Percentiles rank a stretch among this genome's conserved stretches.
Evolutionary conservation across 2,797 vertebrate genomes (phyloP).

Genomic region (Myotis daubentonii): DNA sequence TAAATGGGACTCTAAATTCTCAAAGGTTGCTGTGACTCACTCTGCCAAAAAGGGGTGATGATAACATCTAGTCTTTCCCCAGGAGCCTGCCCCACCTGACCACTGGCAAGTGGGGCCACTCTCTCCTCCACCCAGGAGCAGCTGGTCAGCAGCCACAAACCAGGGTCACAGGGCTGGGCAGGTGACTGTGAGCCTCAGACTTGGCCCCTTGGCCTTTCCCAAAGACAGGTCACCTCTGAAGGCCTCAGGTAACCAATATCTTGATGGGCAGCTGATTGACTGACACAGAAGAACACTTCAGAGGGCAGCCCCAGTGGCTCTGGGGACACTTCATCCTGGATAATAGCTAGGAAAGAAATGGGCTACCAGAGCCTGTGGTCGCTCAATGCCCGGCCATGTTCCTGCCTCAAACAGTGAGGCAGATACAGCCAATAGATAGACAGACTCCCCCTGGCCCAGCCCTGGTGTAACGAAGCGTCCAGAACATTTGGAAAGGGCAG

Average conservation of each 20-base stretch:
- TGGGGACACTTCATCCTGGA: neutral
- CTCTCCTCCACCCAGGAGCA: neutral
- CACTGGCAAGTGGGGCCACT: neutral
- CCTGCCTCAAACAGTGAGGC: neutral
- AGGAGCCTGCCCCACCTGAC: neutral
- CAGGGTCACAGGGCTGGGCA: neutral
- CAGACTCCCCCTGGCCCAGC: neutral
- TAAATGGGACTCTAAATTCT: neutral
- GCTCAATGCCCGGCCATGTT: rapidly evolving
- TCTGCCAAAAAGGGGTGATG: neutral
- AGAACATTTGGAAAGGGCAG: neutral
- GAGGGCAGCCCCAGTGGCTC: neutral
- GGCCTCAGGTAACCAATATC: neutral
- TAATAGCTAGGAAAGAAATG: neutral
- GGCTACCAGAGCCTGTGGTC: neutral
- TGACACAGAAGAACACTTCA: neutral
- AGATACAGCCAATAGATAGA: neutral
- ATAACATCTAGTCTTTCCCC: neutral
- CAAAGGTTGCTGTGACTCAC: neutral
- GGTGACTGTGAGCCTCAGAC: neutral
- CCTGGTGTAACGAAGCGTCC: neutral
- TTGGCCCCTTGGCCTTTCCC: neutral
- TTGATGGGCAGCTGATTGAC: neutral
- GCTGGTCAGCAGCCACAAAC: rapidly evolving
- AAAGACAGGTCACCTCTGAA: neutral